phyloP scores from a whole-genome alignment of 2,113 vertebrate species.

The Numida meleagris region DNA sequence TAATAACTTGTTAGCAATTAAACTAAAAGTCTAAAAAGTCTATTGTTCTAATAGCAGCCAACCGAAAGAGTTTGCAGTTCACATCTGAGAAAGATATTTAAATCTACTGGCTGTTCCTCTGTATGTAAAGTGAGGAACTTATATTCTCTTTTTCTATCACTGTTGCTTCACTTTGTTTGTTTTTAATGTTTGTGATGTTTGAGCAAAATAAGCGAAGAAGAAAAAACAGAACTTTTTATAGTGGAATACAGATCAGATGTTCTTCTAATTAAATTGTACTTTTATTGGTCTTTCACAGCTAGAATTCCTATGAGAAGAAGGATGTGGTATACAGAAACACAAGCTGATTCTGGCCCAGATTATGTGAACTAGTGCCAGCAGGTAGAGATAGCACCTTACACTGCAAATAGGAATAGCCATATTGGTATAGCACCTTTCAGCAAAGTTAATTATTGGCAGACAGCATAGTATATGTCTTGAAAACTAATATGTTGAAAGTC shows the following conservation, averaged over 20 bases:
- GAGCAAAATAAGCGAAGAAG: background rate
- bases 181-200: background rate
- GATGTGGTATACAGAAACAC: background rate
- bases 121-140: background rate
- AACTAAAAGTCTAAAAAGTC: background rate
- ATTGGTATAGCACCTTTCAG: background rate
- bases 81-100: background rate
- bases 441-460: background rate
- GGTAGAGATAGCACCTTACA: background rate
- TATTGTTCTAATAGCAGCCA: too few relatives aligned
- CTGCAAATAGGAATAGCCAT: background rate
- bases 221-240: background rate
- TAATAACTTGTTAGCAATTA: background rate
- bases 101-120: background rate
- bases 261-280: background rate
- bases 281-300: background rate
- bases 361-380: background rate
- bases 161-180: background rate
- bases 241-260: background rate
- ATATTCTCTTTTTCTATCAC: background rate
- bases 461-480: background rate
- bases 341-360: background rate
- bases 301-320: background rate
- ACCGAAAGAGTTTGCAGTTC: background rate
- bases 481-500: background rate